A percentile compares a stretch with the other conserved stretches of the same genome.
phyloP scores from a whole-genome alignment of 2,888 invertebrate species.

The Andrena fulva region DNA sequence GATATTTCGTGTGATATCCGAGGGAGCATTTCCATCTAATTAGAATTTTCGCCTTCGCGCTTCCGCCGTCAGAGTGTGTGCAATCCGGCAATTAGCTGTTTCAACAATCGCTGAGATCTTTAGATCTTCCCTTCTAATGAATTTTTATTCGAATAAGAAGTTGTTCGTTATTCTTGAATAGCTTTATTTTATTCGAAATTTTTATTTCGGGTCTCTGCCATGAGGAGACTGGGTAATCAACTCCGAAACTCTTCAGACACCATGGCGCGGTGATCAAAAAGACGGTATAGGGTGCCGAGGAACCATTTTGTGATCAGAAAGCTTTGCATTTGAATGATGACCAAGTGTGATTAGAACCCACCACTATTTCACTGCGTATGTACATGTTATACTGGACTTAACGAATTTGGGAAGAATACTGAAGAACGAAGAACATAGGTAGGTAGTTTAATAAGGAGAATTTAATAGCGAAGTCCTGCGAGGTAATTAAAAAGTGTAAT shows the following conservation, averaged over 20 bases:
- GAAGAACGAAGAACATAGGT: background rate
- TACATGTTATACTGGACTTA: no score
- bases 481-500: background rate
- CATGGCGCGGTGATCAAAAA: background rate
- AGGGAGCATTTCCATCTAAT: constrained; percentile 16
- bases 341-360: background rate
- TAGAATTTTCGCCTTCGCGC: background rate
- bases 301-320: background rate
- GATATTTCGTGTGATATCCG: constrained; percentile 9
- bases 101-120: background rate
- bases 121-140: background rate
- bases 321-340: background rate
- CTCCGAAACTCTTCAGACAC: no score
- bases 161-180: no score
- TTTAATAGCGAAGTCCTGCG: background rate
- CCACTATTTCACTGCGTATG: background rate
- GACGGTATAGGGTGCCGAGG: no score
- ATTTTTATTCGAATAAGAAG: no score
- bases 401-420: background rate
- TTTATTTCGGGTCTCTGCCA: no score
- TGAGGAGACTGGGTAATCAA: no score
- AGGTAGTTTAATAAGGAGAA: background rate
- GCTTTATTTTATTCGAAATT: no score
- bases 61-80: no score
- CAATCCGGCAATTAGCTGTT: background rate